Conservation (phyloP, 1,140 invertebrate species). For the Drosophila arizonae region DNA sequence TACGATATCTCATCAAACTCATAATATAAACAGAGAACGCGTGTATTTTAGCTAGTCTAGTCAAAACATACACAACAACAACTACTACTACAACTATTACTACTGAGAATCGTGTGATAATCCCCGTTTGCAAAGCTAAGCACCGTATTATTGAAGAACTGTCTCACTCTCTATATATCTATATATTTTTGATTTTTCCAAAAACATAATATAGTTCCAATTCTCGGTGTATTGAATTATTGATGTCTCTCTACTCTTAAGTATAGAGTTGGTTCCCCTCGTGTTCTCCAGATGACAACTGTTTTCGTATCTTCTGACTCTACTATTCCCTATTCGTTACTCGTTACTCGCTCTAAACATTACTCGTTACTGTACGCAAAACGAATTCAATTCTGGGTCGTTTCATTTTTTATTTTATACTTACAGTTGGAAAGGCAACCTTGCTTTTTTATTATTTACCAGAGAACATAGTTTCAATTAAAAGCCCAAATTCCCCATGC, state of each 20-base stretch:
- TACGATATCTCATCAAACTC: slow-evolving; percentile 24
- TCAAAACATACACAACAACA: slow-evolving; percentile 15
- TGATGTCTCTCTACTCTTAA: background rate
- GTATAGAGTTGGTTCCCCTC: slow-evolving; percentile 23
- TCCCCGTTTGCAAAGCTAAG: slow-evolving; percentile 34
- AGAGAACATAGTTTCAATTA: slow-evolving; percentile 57
- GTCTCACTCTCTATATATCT: slow-evolving; percentile 2
- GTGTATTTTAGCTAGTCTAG: slow-evolving; percentile 58
- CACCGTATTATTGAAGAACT: slow-evolving; percentile 58
- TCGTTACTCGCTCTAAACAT: slow-evolving; percentile 10
- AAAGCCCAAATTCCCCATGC: slow-evolving; percentile 36
- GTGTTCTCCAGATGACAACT: slow-evolving; percentile 16
- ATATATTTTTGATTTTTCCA: no score
- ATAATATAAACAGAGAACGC: slow-evolving; percentile 51
- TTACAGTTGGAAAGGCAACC: slow-evolving; percentile 1
- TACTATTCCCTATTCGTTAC: slow-evolving; percentile 11
- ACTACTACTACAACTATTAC: slow-evolving; percentile 9
- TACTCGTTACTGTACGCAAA: slow-evolving; percentile 10
- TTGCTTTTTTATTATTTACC: slow-evolving; percentile 55
- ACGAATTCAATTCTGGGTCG: background rate
- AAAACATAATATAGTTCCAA: slow-evolving; percentile 6
- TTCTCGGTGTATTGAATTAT: slow-evolving; percentile 34
- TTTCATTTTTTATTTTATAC: slow-evolving; percentile 21
- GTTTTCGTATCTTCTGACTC: slow-evolving; percentile 20
- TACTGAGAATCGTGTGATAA: slow-evolving; percentile 40